Base-by-base conservation (phyloP, 1,140 invertebrate species). In the Scaptomyza pallida region DNA sequence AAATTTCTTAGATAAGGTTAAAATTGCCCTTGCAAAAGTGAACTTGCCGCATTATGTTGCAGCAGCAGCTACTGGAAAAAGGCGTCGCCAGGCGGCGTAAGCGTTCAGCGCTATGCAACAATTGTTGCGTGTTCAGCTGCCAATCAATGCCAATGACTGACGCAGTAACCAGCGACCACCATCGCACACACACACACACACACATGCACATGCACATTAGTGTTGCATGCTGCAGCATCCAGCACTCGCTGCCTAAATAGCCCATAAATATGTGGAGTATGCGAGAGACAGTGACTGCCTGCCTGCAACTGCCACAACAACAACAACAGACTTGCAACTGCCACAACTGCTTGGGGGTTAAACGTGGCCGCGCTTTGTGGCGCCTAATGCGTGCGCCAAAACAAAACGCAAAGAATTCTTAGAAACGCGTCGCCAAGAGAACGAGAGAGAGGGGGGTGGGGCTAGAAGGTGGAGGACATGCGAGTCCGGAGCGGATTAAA, bases 181-280 rank as follows among this genome's bases (percentile, higher is more conserved):
- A 59, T 6, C 35, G 40, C 45, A 33, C 40, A 47, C 48, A 72
- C 62, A 57, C 17, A 23, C 33, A 3, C 47, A 52, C 33, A 21
- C 19, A 21, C 19, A 21, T 55, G 35, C 61, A 21, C 19, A 30
- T 30, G 1, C 6, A 9, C 8, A 30, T 30, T 30, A 54, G 41
- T 45, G 33, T 40, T 57, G 33, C 54, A 21, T 63, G 16, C 41
- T 72, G 47, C 78, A 73, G 75, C 82, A 81, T 86, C 81, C 77
- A 70, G n/a, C n/a, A n/a, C n/a, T n/a, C 63, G 67, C 75, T 81
- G 77, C 81, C 75, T 86, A 85, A 85, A 85, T 81, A 77, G 81
- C 81, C 81, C 81, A 85, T 85, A 85, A 85, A 85, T 85, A 86
- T 86, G 81, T 88, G 82, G 82, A 86, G 81, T 88, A 86, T 86